phyloP scores from a whole-genome alignment of 2,797 vertebrate genomes.

The Neosilurus mollespiculum region DNA sequence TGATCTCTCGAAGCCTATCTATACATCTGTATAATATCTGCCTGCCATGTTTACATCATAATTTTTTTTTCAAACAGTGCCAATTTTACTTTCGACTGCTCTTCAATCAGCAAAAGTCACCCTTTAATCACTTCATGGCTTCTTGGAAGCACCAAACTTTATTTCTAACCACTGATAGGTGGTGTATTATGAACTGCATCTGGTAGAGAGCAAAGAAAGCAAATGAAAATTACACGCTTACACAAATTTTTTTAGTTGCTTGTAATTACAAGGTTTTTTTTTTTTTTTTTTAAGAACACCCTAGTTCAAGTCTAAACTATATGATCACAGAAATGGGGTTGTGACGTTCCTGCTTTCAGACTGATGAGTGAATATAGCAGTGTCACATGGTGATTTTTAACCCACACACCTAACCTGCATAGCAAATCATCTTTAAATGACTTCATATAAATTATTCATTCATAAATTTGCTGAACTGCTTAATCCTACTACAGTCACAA shows the following conservation, averaged over 20 bases:
- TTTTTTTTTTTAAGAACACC: not conserved
- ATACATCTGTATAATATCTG: constrained; percentile 3
- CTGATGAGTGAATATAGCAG: not conserved
- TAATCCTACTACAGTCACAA: too few species aligned
- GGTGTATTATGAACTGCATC: constrained; percentile 20
- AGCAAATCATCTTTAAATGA: too few species aligned
- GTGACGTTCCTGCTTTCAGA: not conserved
- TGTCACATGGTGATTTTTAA: not conserved
- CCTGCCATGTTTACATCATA: not conserved
- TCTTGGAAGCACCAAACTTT: constrained; percentile 30
- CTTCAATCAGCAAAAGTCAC: constrained; percentile 41
- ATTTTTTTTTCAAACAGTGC: not conserved
- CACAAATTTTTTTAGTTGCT: not conserved
- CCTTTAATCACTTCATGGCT: constrained; percentile 46
- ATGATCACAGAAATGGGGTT: not conserved
- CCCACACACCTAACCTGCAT: not conserved
- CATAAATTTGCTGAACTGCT: too few species aligned
- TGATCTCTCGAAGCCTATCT: not conserved
- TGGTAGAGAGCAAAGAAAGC: not conserved
- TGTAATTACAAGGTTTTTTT: not conserved
- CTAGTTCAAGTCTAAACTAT: not conserved
- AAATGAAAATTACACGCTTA: constrained; percentile 30
- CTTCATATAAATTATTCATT: not conserved
- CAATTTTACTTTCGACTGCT: constrained; percentile 19
- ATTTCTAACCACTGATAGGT: constrained; percentile 28